Evolutionary conservation across 2,797 vertebrate genomes (phyloP).

Genomic region (Gallinago nigripennis): DNA sequence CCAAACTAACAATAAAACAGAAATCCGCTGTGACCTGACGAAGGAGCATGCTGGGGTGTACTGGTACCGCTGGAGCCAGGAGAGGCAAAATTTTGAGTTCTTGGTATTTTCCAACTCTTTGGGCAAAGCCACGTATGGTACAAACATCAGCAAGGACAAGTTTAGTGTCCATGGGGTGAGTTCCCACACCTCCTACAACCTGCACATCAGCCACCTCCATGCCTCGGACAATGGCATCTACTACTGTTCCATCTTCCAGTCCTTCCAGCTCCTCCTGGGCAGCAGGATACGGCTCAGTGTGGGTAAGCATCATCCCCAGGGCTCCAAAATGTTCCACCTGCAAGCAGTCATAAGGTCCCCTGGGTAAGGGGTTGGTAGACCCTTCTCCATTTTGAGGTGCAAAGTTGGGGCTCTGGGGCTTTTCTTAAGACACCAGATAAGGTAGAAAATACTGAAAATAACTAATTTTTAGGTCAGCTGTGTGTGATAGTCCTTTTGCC

Average conservation of each 20-base stretch:
- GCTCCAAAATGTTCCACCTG: not conserved
- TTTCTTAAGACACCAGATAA: accelerated
- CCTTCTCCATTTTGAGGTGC: not conserved
- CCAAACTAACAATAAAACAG: not conserved
- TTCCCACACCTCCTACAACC: not conserved
- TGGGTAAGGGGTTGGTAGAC: not conserved
- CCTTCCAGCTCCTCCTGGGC: conserved; percentile 46
- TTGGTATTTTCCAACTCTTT: not conserved
- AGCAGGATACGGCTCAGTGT: not conserved
- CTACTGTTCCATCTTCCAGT: conserved; percentile 33
- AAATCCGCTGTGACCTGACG: not conserved
- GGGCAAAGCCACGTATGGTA: not conserved
- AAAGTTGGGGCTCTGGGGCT: not conserved
- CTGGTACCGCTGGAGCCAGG: conserved; percentile 58
- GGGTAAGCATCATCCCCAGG: not conserved
- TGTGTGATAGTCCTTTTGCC: not conserved
- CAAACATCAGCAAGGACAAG: not conserved
- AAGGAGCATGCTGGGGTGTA: not conserved
- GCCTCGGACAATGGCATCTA: conserved; percentile 8
- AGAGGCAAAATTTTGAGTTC: conserved; percentile 11
- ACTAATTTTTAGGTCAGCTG: not conserved
- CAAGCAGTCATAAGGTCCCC: not conserved
- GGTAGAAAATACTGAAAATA: not conserved
- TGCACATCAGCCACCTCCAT: not conserved
- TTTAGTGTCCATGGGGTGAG: not conserved